These are phyloP conservation scores for Gryon sp. DNA, from an alignment of 1,140 invertebrate genomes.

Conservation along the genomic window DNA sequence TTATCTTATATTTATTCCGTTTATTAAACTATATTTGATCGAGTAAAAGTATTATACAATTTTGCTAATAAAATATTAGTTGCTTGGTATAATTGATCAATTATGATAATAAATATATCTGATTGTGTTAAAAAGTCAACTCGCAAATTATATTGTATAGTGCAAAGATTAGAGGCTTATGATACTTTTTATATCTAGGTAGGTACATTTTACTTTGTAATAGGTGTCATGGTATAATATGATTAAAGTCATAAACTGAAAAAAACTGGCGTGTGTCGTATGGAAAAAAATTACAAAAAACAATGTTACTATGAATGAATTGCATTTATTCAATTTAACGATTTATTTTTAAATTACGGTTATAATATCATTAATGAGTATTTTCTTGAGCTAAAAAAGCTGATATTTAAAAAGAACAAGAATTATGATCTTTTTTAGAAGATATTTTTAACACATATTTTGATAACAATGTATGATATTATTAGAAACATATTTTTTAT, in stretches of 20 bases:
- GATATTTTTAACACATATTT: too few species aligned
- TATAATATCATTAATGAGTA: too few species aligned
- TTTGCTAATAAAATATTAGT: not conserved
- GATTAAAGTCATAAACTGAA: slow-evolving; percentile 32
- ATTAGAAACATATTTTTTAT: too few species aligned
- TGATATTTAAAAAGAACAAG: too few species aligned
- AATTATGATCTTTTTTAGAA: too few species aligned
- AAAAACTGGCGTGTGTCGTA: slow-evolving; percentile 38
- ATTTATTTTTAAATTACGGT: too few species aligned
- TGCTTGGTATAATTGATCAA: slow-evolving; percentile 7
- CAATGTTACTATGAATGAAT: slow-evolving; percentile 7
- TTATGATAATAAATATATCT: slow-evolving; percentile 43
- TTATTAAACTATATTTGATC: too few species aligned
- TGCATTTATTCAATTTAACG: slow-evolving; percentile 5
- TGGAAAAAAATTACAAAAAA: slow-evolving; percentile 14
- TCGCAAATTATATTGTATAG: slow-evolving; percentile 22
- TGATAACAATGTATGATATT: too few species aligned
- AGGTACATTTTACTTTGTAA: slow-evolving; percentile 28
- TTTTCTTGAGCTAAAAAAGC: too few species aligned
- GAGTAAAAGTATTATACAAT: too few species aligned
- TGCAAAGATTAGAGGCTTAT: slow-evolving; percentile 23
- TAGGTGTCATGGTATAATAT: slow-evolving; percentile 45
- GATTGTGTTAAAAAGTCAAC: slow-evolving; percentile 21
- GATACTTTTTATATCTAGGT: slow-evolving; percentile 7
- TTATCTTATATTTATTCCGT: too few species aligned